phyloP scores from a whole-genome alignment of 2,888 invertebrate species.

The Bibio marci region DNA sequence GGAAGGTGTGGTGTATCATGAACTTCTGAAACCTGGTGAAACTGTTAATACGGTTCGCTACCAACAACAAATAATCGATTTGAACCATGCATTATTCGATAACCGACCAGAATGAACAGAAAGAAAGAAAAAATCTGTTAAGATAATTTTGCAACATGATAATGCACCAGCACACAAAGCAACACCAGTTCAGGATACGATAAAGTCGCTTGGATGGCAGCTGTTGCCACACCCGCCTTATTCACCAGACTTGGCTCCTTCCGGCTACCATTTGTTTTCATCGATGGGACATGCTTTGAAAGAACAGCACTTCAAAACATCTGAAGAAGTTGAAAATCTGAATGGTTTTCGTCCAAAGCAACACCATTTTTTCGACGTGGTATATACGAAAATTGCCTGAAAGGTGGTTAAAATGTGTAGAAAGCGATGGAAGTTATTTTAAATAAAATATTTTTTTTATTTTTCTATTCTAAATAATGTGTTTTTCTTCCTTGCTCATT shows the following conservation, averaged over 20 bases:
- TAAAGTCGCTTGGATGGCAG: slow-evolving; percentile 6
- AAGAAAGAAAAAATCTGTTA: too few species aligned
- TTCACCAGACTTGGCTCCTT: slow-evolving; percentile 8
- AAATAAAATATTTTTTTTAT: too few species aligned
- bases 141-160: slow-evolving; percentile 8
- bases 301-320: too few species aligned
- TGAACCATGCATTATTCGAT: slow-evolving; percentile 5
- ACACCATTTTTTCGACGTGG: too few species aligned
- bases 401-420: too few species aligned
- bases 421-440: too few species aligned
- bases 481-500: too few species aligned
- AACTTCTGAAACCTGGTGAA: slow-evolving; percentile 7
- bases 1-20: slow-evolving; percentile 7
- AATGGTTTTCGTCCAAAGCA: too few species aligned
- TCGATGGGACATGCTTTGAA: too few species aligned
- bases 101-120: slow-evolving; percentile 12
- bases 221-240: slow-evolving; percentile 7
- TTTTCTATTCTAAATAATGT: too few species aligned
- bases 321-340: too few species aligned
- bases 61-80: slow-evolving; percentile 6
- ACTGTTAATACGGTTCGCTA: slow-evolving; percentile 7
- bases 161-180: slow-evolving; percentile 7
- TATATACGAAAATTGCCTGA: too few species aligned
- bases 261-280: slow-evolving; percentile 8
- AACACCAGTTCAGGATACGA: slow-evolving; percentile 5